These are phyloP conservation scores for Drosophila algonquin DNA, from an alignment of 2,888 invertebrate genomes.

Conservation along the genomic window DNA sequence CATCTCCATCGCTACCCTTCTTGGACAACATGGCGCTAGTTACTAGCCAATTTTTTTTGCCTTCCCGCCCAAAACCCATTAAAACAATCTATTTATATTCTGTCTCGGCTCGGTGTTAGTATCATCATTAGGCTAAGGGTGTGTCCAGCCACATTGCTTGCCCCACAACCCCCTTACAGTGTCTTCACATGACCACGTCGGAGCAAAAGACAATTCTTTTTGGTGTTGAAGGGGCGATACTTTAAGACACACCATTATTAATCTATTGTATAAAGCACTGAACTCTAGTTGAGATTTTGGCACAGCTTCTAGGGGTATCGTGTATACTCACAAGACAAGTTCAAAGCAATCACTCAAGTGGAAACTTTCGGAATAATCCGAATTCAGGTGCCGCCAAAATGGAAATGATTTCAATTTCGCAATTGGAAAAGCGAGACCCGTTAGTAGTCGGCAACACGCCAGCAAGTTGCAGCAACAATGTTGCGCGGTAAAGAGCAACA, in stretches of 20 bases:
- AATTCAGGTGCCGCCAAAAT: background rate
- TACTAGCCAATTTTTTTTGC: constrained; percentile 4
- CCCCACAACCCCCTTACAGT: background rate
- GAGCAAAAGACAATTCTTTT: background rate
- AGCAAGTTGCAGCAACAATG: constrained; percentile 3
- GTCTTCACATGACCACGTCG: background rate
- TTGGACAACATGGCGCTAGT: background rate
- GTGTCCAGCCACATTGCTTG: constrained; percentile 24
- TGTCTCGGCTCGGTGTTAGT: background rate
- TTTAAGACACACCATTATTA: background rate
- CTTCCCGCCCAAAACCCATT: constrained; percentile 9
- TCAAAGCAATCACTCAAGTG: background rate
- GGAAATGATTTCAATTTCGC: constrained; percentile 2
- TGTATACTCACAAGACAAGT: background rate
- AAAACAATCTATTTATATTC: constrained; percentile 23
- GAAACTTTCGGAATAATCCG: background rate
- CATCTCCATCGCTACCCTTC: constrained; percentile 6
- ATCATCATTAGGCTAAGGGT: constrained; percentile 17
- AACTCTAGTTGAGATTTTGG: background rate
- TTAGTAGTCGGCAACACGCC: background rate
- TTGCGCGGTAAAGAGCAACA: background rate
- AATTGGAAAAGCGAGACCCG: background rate
- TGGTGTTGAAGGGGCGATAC: too few relatives aligned
- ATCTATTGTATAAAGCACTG: background rate
- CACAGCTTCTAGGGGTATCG: background rate